Conservation (phyloP, 1,140 invertebrate species). For the Armadillidium nasatum region DNA sequence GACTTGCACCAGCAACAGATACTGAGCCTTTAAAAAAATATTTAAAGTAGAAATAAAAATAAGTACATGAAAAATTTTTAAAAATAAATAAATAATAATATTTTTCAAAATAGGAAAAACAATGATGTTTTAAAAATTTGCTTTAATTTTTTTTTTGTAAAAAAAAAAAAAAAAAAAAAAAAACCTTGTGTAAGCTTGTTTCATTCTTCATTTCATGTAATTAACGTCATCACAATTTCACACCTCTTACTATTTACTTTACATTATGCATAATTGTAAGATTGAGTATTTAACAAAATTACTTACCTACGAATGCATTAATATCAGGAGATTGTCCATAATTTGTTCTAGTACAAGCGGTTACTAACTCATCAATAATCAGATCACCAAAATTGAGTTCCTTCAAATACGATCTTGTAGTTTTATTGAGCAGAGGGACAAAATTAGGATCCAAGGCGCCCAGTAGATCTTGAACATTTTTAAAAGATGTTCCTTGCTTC, state of each 20-base stretch:
- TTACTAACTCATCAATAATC: constrained; percentile 59
- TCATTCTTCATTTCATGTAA: too few relatives aligned
- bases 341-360: constrained; percentile 57
- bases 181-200: too few relatives aligned
- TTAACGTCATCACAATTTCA: background rate
- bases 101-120: too few relatives aligned
- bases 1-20: constrained; percentile 56
- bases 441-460: constrained; percentile 55
- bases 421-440: constrained; percentile 52
- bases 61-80: too few relatives aligned
- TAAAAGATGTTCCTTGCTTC: constrained; percentile 54
- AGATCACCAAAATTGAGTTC: constrained; percentile 51
- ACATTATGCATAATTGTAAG: background rate
- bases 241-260: constrained; percentile 3
- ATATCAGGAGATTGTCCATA: constrained; percentile 61
- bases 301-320: constrained; percentile 60
- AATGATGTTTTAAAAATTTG: too few relatives aligned
- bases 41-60: too few relatives aligned
- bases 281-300: constrained; percentile 23
- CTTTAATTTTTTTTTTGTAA: too few relatives aligned
- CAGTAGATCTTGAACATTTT: constrained; percentile 55
- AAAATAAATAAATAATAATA: too few relatives aligned
- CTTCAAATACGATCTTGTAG: constrained; percentile 51
- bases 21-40: constrained; percentile 49
- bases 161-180: too few relatives aligned